Evolutionary conservation across 2,888 invertebrate species (phyloP).

Genomic region (Eucera pruinosa): DNA sequence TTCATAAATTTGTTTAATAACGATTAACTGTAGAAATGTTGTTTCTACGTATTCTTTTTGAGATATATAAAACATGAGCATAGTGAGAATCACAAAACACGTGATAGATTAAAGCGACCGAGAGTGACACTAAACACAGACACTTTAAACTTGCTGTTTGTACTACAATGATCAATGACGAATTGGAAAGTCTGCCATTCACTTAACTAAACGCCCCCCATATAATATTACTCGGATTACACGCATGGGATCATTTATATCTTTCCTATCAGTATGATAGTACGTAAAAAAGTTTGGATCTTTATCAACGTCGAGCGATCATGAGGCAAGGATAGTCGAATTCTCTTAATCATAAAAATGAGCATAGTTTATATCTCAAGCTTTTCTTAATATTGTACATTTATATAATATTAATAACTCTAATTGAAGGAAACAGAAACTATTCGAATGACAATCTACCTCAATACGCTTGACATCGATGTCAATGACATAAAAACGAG

Average conservation of each 20-base stretch:
- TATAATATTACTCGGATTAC: constrained; percentile 25
- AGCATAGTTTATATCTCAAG: constrained; percentile 29
- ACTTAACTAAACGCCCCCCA: constrained; percentile 39
- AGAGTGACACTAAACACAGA: constrained; percentile 67
- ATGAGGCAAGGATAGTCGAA: constrained; percentile 29
- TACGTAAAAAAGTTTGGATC: constrained; percentile 55
- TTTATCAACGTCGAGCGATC: constrained; percentile 44
- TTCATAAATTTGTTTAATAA: constrained; percentile 31
- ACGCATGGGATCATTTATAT: constrained; percentile 27
- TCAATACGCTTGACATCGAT: constrained; percentile 48
- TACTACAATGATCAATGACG: constrained; percentile 67
- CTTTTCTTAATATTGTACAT: constrained; percentile 29
- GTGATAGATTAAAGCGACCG: constrained; percentile 33
- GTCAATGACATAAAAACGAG: constrained; percentile 63
- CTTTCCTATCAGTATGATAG: constrained; percentile 41
- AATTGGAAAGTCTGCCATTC: constrained; percentile 53
- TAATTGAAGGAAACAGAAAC: constrained; percentile 13
- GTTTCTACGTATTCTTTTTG: constrained; percentile 12
- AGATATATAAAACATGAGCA: constrained; percentile 34
- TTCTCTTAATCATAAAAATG: constrained; percentile 7
- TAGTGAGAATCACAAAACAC: constrained; percentile 27
- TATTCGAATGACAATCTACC: constrained; percentile 28
- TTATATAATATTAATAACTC: constrained; percentile 10
- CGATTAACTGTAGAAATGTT: constrained; percentile 27
- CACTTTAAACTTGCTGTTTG: constrained; percentile 69